Conservation (phyloP, 2,797 vertebrate species). For the Brachyalestes nurse region DNA sequence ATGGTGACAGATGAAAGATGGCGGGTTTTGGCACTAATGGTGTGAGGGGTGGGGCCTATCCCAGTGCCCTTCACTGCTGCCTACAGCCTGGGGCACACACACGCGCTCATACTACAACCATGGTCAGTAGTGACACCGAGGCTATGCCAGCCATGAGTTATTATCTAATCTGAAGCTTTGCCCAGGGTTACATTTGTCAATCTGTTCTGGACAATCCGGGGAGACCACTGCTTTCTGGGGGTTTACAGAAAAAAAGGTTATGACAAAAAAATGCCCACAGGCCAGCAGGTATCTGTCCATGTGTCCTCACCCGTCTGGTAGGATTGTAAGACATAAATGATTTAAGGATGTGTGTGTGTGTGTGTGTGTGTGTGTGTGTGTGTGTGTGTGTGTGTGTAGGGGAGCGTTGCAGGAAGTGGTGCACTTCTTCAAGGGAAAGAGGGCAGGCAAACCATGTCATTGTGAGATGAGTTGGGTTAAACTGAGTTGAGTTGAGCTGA, state of each 20-base stretch:
- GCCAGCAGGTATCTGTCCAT: constrained; percentile 36
- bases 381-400: constrained; percentile 21
- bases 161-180: constrained; percentile 64
- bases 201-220: constrained; percentile 58
- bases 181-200: constrained; percentile 66
- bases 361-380: constrained; percentile 25
- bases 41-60: constrained; percentile 40
- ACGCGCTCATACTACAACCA: constrained; percentile 29
- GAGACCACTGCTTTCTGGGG: constrained; percentile 53
- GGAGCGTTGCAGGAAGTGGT: background rate
- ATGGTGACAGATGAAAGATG: constrained; percentile 43
- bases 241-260: constrained; percentile 45
- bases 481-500: background rate
- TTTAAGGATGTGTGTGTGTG: constrained; percentile 40
- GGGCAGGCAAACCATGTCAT: background rate
- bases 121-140: constrained; percentile 53
- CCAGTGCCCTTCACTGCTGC: constrained; percentile 54
- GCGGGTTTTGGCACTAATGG: constrained; percentile 45
- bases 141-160: constrained; percentile 61
- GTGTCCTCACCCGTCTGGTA: constrained; percentile 43
- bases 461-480: background rate
- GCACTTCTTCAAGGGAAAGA: constrained; percentile 27
- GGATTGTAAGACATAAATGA: constrained; percentile 37
- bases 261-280: constrained; percentile 55
- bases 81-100: constrained; percentile 45